Base-by-base conservation (phyloP, 2,113 vertebrate genomes). In the Coptodon bakossiorum region DNA sequence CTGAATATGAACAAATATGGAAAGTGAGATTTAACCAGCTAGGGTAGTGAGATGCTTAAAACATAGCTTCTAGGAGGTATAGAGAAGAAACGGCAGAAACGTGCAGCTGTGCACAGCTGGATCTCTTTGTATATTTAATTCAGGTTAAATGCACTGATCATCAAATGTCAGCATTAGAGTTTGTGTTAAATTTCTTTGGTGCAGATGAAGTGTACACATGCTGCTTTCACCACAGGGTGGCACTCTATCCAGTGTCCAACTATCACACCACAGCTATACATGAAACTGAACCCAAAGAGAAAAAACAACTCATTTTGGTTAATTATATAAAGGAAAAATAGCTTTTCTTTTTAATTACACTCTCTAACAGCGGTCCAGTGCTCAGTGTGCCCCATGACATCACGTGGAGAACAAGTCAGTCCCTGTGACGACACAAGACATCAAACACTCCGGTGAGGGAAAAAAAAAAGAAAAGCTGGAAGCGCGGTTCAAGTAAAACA, bases 401-500 rank as follows among this genome's bases (percentile, higher is more conserved):
- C 95, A 93, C 68, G 27, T 1, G 7, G 4, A 82, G 27, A 90
- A 87, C 54, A 90, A 83, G 80, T 83, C 22, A 19, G 66, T 40
- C 24, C 56, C 61, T 48, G 84, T 91, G 92, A 94, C 86, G 86
- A 91, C 89, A 90, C 81, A 6, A 13, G 34, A 59, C 22, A 89
- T 84, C 88, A 84, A 90, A 92, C 86, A 27, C 24, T 36, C 6
- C 13, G 4, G 50, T 4, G 40, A 16, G 17, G 19, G 10, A 56
- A 38, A 61, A 27, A 31, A 53, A 71, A 2, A 66, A 22, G 22
- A 40, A 16, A 22, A 34, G 12, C 63, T 56, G 91, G 81, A 85
- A 88, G 59, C 3, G 22, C 57, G 86, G 88, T 78, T 91, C 86
- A 93, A 88, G 93, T 92, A 81, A 90, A 95, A 93, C 93, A 95